Evolutionary conservation across 2,797 vertebrate species (phyloP).

Genomic region (Eulemur coronatus): DNA sequence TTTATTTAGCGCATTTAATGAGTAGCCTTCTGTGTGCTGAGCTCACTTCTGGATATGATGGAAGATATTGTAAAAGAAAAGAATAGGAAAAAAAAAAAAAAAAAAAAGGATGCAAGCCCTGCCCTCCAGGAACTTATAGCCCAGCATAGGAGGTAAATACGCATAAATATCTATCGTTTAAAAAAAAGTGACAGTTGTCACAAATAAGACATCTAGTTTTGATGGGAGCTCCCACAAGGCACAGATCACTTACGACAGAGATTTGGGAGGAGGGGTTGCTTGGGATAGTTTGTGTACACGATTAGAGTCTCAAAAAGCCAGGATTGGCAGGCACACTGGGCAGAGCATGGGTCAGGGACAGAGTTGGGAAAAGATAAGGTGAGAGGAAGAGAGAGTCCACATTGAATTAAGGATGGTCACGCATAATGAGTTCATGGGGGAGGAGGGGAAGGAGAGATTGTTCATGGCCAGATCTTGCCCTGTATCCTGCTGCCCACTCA

Average conservation of each 20-base stretch:
- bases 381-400: neutral
- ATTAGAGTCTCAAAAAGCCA: neutral
- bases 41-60: neutral
- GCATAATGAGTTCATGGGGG: neutral
- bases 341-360: neutral
- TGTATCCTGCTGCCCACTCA: neutral
- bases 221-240: neutral
- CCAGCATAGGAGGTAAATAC: neutral
- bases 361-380: neutral
- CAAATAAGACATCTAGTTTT: neutral
- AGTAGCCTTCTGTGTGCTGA: neutral
- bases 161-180: neutral
- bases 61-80: neutral
- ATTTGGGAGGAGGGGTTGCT: neutral
- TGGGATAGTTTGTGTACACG: neutral
- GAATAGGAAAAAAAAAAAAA: too few species aligned
- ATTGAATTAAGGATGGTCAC: neutral
- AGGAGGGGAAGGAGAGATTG: neutral
- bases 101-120: neutral
- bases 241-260: neutral
- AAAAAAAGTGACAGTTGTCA: neutral
- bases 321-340: neutral
- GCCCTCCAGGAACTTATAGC: neutral
- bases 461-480: neutral
- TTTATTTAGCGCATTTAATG: neutral